Evolutionary conservation across 2,113 vertebrate genomes (phyloP), one percentile per base, ranked within the genome.

Genomic region (Tetraodon nigroviridis): DNA sequence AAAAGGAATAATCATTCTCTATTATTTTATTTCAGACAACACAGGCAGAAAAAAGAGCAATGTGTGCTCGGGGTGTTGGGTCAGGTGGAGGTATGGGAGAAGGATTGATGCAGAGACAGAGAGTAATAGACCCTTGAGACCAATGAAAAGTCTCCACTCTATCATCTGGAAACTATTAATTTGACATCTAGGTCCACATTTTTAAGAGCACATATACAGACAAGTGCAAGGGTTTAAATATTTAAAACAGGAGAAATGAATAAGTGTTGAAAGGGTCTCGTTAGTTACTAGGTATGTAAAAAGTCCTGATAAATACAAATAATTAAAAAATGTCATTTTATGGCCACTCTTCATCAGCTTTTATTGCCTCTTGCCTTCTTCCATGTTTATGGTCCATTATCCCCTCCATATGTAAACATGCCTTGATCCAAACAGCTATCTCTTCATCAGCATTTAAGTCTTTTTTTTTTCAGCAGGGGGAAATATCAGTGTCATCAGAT

Each of bases 161-260:
- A 64, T 70, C 47, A 52, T 46, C 62, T 50, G 65, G 80, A 78
- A 61, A 67, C 69, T 49, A 72, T 74, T 79, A 81, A 56, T 51
- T 62, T 8, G 32, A 11, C 32, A 8, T 1, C 12, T 10, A 12
- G 7, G 16, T 45, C 47, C 47, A 17, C 44, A 6, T 53, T 51
- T 55, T 48, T 7, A 17, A 44, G 58, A 20, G n/a, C 14, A 18
- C 65, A 44, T 44, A 19, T 59, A 49, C 29, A 37, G 11, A 37
- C 32, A 37, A 37, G 32, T 11, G 32, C 32, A 37, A 12, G 1
- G 2, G 32, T 37, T 37, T 12, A 4, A 37, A 37, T 11, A 37
- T 37, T 11, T 37, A 2, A 37, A 37, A 37, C 32, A 37, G 32
- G 32, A 37, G 32, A 37, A 37, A 37, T 37, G 2, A 37, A 37